Evolutionary conservation across 2,888 invertebrate species (phyloP), one percentile per base, ranked within the genome.

Genomic region (Gastracanthus pulcherrimus): DNA sequence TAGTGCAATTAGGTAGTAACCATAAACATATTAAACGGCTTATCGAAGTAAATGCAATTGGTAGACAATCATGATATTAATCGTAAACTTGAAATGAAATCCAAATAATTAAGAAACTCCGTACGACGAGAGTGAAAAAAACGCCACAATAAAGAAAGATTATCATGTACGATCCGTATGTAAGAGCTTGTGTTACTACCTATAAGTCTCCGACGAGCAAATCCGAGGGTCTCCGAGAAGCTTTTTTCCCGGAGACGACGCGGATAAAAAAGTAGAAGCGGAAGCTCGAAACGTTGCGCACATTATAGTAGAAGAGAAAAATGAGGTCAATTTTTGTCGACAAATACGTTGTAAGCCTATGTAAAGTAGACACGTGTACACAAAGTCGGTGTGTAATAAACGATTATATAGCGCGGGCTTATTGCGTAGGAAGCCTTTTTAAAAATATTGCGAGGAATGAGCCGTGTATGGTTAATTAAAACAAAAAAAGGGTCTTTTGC

Each of bases 281-380:
- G 26, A 16, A 72, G 60, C 60, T 62, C n/a, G 26, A n/a, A 75
- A 45, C 11, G 2, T 48, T 16, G 60, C 71, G 71, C 51, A 31
- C 62, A 51, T 9, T 67, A 36, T 45, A 60, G 62, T 69, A 78
- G 55, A 55, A 74, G 76, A 62, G 78, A 70, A 75, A 82, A 84
- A 83, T 83, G 71, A 85, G 80, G 87, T 87, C 86, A 86, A 86
- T 87, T 87, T 19, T 84, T 85, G 83, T 84, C 84, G 86, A 87
- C 86, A 86, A 86, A 85, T 87, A 86, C 83, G 81, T 86, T 86
- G 55, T 86, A 86, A 83, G 84, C 81, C 82, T 83, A 84, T 55
- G 81, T 85, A 83, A 34, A 64, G 34, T 64, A 55, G 51, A 34
- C 19, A 13, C 31, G 34, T 19, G 41, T 23, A 67, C 34, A 67